These are phyloP conservation scores for Neogobius melanostomus DNA, from an alignment of 2,113 vertebrate species.

Conservation along the genomic window DNA sequence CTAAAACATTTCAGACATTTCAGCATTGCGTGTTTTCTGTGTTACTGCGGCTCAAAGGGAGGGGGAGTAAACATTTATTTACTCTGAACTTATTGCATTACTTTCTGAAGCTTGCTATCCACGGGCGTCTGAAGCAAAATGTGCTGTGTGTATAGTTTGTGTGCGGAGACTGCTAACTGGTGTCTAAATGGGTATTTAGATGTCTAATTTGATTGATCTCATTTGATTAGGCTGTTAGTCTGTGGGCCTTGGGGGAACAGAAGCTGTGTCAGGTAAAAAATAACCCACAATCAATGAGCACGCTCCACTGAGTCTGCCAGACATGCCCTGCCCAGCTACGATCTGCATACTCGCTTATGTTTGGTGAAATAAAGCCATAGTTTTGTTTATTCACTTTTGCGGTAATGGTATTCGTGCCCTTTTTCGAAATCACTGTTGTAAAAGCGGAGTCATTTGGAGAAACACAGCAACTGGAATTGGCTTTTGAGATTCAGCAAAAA, in stretches of 20 bases:
- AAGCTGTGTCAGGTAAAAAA: slow-evolving; percentile 15
- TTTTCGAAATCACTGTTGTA: background rate
- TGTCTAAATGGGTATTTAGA: slow-evolving; percentile 15
- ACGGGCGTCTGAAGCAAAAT: background rate
- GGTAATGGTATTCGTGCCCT: background rate
- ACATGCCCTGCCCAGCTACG: background rate
- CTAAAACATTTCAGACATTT: too few species aligned
- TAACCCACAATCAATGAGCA: slow-evolving; percentile 13
- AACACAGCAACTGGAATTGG: background rate
- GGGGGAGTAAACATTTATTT: background rate
- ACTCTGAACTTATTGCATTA: background rate
- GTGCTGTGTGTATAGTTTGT: slow-evolving; percentile 4
- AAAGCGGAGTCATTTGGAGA: background rate
- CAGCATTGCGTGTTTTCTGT: too few species aligned
- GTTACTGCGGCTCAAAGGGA: too few species aligned
- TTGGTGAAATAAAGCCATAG: background rate
- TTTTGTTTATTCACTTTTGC: background rate
- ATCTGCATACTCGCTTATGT: background rate
- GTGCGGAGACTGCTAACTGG: slow-evolving; percentile 10
- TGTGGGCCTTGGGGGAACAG: slow-evolving; percentile 10
- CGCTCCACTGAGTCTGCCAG: slow-evolving; percentile 7
- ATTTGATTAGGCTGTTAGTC: slow-evolving; percentile 15
- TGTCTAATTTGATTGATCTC: slow-evolving; percentile 16
- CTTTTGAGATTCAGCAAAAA: background rate
- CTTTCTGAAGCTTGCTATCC: background rate